A percentile compares a stretch with the other conserved stretches of the same genome.
Conservation (phyloP, 1,140 invertebrate species). For the Steinernema khuongi region DNA sequence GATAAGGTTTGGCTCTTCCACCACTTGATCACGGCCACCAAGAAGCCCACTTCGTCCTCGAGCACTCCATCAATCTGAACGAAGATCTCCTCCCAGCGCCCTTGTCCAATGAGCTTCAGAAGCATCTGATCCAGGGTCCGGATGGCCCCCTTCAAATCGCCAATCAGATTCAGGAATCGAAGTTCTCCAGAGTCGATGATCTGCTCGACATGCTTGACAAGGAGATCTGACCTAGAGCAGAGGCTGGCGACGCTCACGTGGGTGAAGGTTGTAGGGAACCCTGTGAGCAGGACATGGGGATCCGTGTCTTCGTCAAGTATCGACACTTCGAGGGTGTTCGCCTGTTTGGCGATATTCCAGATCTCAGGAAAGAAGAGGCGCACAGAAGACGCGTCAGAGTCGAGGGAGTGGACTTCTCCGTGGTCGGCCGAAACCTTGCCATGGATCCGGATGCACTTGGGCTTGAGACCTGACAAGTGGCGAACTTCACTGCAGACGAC, state of each 20-base stretch:
- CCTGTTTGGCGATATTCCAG: not conserved
- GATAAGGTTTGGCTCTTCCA: not conserved
- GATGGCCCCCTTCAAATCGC: not conserved
- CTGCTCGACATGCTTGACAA: not conserved
- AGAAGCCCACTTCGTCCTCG: not conserved
- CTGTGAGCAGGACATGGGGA: not conserved
- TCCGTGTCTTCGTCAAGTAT: not conserved
- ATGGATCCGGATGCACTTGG: not conserved
- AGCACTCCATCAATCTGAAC: not conserved
- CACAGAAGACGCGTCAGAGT: not conserved
- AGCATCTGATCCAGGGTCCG: not conserved
- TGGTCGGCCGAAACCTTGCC: not conserved
- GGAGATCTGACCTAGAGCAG: not conserved
- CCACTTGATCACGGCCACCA: not conserved
- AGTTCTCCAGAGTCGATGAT: not conserved
- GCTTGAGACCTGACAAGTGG: not conserved
- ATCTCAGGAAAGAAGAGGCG: not conserved
- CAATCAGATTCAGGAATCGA: not conserved
- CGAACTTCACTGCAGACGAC: not conserved
- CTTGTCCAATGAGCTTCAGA: not conserved
- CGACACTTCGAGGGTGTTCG: not conserved
- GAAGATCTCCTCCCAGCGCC: slow-evolving; percentile 4
- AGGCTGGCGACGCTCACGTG: not conserved
- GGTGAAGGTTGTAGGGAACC: not conserved
- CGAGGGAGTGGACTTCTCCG: not conserved